Evolutionary conservation across 2,113 vertebrate genomes (phyloP).

Genomic region (Halcyon malimbica): DNA sequence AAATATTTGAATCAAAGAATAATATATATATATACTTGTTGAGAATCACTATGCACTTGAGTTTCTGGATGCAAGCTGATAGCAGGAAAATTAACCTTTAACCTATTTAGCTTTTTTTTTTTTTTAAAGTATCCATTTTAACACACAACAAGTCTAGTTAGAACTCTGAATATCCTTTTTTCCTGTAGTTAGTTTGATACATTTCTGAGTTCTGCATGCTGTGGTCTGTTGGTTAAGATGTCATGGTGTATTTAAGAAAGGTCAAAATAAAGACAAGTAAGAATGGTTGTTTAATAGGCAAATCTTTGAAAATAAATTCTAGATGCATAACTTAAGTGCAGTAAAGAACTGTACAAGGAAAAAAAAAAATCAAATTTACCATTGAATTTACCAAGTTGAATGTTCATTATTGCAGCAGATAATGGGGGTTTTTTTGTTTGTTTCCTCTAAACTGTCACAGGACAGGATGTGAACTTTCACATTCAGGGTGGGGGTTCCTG

Average conservation of each 20-base stretch:
- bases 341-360: not conserved
- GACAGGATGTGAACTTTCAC: not conserved
- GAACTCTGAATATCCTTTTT: not conserved
- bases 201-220: not conserved
- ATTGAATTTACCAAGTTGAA: not conserved
- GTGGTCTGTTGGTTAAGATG: conserved; percentile 12
- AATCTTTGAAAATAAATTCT: not conserved
- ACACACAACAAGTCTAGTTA: not conserved
- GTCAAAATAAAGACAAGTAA: conserved; percentile 17
- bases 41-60: not conserved
- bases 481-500: not conserved
- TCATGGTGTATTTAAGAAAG: not conserved
- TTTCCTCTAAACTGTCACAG: not conserved
- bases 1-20: not conserved
- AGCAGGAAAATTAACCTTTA: conserved; percentile 4
- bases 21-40: not conserved
- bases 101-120: not conserved
- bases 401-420: not conserved
- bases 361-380: not conserved
- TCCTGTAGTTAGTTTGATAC: not conserved
- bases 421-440: not conserved
- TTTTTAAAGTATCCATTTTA: not conserved
- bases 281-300: not conserved
- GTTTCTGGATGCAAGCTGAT: conserved; percentile 6
- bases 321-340: not conserved